phyloP scores from a whole-genome alignment of 2,888 invertebrate genomes.

The Sisyra terminalis region DNA sequence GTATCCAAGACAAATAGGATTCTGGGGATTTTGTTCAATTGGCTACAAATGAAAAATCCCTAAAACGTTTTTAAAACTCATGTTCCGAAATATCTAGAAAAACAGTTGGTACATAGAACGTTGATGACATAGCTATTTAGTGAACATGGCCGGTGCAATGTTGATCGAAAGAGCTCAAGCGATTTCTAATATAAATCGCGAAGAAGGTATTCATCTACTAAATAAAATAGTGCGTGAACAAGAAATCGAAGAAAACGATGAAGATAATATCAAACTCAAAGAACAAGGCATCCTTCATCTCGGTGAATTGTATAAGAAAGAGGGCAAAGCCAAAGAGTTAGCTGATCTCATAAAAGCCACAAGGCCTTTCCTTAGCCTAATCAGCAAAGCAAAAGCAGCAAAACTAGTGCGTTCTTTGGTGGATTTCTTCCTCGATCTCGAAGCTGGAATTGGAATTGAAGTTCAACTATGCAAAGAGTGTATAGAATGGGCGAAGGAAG shows the following conservation, averaged over 20 bases:
- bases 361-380: slow-evolving; percentile 82
- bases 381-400: slow-evolving; percentile 98
- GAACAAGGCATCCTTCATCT: slow-evolving; percentile 89
- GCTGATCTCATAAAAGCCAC: slow-evolving; percentile 89
- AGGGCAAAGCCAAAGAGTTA: slow-evolving; percentile 82
- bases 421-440: slow-evolving; percentile 93
- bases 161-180: slow-evolving; percentile 74
- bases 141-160: slow-evolving; percentile 77
- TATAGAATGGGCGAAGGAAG: slow-evolving; percentile 98
- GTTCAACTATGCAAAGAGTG: slow-evolving; percentile 90
- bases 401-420: slow-evolving; percentile 93
- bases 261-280: slow-evolving; percentile 78
- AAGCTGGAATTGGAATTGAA: slow-evolving; percentile 91
- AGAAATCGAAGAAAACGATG: slow-evolving; percentile 64
- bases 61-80: no score
- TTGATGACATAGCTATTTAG: slow-evolving; percentile 30
- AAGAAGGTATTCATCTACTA: slow-evolving; percentile 55
- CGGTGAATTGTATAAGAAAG: slow-evolving; percentile 81
- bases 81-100: no score
- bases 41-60: no score
- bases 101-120: slow-evolving; percentile 11
- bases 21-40: no score
- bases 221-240: slow-evolving; percentile 66
- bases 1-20: no score
- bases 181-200: slow-evolving; percentile 53